Evolutionary conservation across 2,113 vertebrate genomes (phyloP), one percentile per base, ranked within the genome.

Genomic region (Oriolus oriolus): DNA sequence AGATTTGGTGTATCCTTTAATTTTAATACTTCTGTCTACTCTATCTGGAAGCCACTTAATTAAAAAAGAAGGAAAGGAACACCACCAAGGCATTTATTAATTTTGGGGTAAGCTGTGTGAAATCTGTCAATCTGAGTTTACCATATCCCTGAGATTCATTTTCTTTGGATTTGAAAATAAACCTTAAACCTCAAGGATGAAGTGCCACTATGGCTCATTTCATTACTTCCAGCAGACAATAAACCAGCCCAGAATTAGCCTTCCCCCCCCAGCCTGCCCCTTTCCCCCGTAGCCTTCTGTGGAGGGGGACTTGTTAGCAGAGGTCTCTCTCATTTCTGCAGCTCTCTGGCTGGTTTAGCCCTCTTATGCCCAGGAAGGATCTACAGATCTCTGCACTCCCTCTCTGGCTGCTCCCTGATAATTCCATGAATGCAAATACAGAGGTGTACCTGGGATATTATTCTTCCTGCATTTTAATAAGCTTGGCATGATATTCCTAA

Each of bases 31-130:
- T 37, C 13, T 27, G 22, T 73, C 84, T 89, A 35, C 61, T 83
- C 39, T 85, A 66, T 77, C 70, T 95, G 84, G 87, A 94, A 87
- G 80, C 80, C 71, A 90, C 33, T 93, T 96, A 96, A 96, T 96
- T 96, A 94, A 95, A 92, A 94, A 87, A 76, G 84, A 79, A 87
- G 53, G 57, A 24, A 87, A 76, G 30, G 35, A 85, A 41, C 66
- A 74, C 26, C 64, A 83, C 57, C 16, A 87, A 93, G 35, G 50
- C 66, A 70, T 90, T 91, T 91, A 83, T 96, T 96, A 96, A 77
- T 96, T 93, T 86, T 50, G 70, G 63, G 85, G 70, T 90, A 95
- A 85, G 93, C 90, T 94, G 24, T 88, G 70, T 83, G 82, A 91
- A 97, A 86, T 74, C 90, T 91, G 28, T n/a, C 87, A 44, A 23